phyloP scores from a whole-genome alignment of 2,797 vertebrate species.

The Pitangus sulphuratus region DNA sequence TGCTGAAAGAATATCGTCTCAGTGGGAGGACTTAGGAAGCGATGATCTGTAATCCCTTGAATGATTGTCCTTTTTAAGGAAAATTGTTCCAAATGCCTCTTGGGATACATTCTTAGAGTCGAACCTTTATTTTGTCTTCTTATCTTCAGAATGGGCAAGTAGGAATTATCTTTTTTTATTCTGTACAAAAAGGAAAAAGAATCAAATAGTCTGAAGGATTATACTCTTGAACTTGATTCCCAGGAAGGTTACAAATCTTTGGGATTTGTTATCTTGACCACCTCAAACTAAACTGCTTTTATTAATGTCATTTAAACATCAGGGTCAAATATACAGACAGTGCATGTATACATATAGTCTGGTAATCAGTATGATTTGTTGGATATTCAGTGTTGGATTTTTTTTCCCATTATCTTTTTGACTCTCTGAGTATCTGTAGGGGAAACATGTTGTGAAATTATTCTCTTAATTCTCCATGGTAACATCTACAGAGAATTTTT shows the following conservation, averaged over 20 bases:
- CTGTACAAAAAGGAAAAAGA: conserved; percentile 1
- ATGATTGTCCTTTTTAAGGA: conserved; percentile 23
- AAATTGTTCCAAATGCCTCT: conserved; percentile 3
- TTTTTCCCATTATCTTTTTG: neutral
- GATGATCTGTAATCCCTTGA: conserved; percentile 27
- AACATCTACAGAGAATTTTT: neutral
- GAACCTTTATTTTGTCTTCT: neutral
- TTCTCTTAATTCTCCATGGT: conserved; percentile 18
- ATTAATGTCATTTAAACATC: neutral
- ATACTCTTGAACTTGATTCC: neutral
- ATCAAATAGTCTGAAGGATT: neutral
- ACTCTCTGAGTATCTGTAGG: neutral
- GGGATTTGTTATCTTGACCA: neutral
- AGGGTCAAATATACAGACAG: neutral
- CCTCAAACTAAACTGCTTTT: neutral
- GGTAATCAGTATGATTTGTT: neutral
- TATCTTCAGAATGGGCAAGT: conserved; percentile 28
- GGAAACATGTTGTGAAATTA: neutral
- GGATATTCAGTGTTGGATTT: neutral
- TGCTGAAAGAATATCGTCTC: conserved; percentile 3
- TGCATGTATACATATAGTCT: neutral
- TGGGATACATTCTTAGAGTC: neutral
- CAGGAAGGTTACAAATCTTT: neutral
- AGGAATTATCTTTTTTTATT: neutral
- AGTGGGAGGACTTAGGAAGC: neutral